Conservation (phyloP, 2,113 vertebrate species). For the Nothobranchius kuhntae region DNA sequence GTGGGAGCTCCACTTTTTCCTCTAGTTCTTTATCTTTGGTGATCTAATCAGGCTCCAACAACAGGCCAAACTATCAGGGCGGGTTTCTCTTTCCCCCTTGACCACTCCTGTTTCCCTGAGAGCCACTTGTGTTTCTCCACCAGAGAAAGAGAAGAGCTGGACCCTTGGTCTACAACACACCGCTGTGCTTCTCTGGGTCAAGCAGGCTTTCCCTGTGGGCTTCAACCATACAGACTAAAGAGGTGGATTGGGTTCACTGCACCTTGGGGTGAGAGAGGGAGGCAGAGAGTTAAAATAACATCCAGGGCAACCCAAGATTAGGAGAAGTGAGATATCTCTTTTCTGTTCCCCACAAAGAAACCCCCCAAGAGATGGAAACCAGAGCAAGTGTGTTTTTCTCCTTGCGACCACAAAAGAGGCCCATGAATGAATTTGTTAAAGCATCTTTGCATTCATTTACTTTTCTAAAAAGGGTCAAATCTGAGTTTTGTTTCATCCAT, state of each 20-base stretch:
- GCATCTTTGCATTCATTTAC: conserved; percentile 5
- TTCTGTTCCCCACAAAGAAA: conserved; percentile 35
- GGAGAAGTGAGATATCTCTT: conserved; percentile 57
- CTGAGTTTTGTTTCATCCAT: conserved; percentile 5
- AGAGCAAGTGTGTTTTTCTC: conserved; percentile 17
- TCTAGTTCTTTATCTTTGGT: conserved; percentile 36
- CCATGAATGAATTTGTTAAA: conserved; percentile 23
- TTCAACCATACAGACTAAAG: conserved; percentile 14
- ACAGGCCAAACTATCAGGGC: conserved; percentile 39
- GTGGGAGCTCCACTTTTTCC: conserved; percentile 13
- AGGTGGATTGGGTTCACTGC: conserved; percentile 62
- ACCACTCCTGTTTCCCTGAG: conserved; percentile 41
- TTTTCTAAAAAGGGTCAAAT: too few relatives aligned
- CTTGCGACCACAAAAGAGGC: conserved; percentile 3
- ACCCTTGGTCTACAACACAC: conserved; percentile 68
- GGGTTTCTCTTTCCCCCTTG: conserved; percentile 35
- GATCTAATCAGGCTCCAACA: conserved; percentile 52
- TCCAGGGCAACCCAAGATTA: conserved; percentile 61
- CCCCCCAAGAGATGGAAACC: conserved; percentile 21
- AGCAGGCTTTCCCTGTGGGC: conserved; percentile 17
- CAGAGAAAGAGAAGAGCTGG: conserved; percentile 56
- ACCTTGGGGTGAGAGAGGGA: conserved; percentile 56
- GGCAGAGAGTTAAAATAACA: conserved; percentile 69
- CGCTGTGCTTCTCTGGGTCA: conserved; percentile 50
- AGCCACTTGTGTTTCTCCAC: conserved; percentile 64